These are phyloP conservation scores for Siphonodentalium dalli DNA, from an alignment of 2,888 invertebrate genomes.

Conservation along the genomic window DNA sequence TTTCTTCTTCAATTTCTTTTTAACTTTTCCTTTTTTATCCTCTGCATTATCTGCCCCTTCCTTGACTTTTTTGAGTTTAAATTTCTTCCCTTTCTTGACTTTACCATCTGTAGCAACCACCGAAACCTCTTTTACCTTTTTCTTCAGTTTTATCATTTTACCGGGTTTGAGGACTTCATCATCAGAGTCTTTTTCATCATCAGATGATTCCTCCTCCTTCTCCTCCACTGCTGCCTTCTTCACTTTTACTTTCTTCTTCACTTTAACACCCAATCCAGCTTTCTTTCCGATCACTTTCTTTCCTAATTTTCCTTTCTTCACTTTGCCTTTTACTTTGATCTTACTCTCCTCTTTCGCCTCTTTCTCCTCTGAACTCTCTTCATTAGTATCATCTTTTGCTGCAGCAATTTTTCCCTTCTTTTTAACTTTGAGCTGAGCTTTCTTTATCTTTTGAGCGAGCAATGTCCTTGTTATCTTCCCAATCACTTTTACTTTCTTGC, in stretches of 20 bases:
- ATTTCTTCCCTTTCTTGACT: no score
- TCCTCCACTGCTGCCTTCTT: not conserved
- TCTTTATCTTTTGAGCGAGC: not conserved
- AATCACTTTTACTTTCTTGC: not conserved
- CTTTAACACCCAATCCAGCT: not conserved
- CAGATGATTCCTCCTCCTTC: not conserved
- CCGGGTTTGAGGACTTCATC: no score
- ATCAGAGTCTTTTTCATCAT: no score
- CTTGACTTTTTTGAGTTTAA: conserved; percentile 7
- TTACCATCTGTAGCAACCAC: no score
- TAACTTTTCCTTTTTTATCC: conserved; percentile 9
- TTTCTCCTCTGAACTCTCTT: not conserved
- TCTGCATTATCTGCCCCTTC: conserved; percentile 10
- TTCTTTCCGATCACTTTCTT: not conserved
- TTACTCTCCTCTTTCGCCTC: not conserved
- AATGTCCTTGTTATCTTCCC: not conserved
- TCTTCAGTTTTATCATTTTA: no score
- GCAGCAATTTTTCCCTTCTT: no score
- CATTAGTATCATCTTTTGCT: no score
- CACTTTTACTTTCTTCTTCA: not conserved
- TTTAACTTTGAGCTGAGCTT: not conserved
- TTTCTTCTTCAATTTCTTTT: conserved; percentile 12
- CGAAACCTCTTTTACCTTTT: no score
- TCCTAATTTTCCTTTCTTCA: not conserved
- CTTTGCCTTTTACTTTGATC: not conserved